Base-by-base conservation (phyloP, 2,888 invertebrate species). In the Tupiocoris notatus region DNA sequence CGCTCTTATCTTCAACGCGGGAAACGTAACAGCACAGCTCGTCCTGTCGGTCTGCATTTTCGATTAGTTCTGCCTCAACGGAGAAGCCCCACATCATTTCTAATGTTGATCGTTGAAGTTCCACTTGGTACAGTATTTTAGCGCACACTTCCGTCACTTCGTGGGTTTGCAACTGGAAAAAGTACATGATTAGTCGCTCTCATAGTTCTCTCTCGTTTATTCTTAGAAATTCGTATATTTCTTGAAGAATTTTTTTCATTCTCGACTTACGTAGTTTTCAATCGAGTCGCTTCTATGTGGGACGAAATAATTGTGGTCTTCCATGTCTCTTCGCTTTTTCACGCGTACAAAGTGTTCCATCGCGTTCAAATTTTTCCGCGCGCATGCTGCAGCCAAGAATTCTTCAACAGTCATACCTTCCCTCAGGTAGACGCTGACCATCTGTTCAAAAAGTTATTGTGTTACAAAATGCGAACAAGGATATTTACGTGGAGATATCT, bases 71-170 rank as follows among this genome's bases (percentile, higher is more conserved):
- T 1, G 97, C 97, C 85, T 98, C 98, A 70, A 98, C 96, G 80
- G 95, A 95, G 87, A 98, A 96, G 81, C 98, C 98, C 93, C 97
- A 98, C 93, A 96, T 95, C 84, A 95, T 94, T 82, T 96, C 96
- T 82, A 95, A 87, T 9, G 94, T 93, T 80, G 90, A 91, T 79
- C 97, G 89, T 82, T 93, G 92, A 83, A 98, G 87, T 84, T 97
- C 96, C 81, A 97, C 95, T 88, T 97, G 96, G 86, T 97, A 97
- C 80, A 97, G 88, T 83, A 96, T 94, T 88, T 98, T 98, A 82
- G 95, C 94, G 85, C 96, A 96, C 67, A 98, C 95, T 86, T 98
- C 97, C 77, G 97, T 94, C 80, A 95, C 91, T 86, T 95, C 95
- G 84, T 95, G 96, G 76, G 94, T 95, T 84, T 94, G 94, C 82